Conservation (phyloP, 2,888 invertebrate species). For the Bombyx huttoni region DNA sequence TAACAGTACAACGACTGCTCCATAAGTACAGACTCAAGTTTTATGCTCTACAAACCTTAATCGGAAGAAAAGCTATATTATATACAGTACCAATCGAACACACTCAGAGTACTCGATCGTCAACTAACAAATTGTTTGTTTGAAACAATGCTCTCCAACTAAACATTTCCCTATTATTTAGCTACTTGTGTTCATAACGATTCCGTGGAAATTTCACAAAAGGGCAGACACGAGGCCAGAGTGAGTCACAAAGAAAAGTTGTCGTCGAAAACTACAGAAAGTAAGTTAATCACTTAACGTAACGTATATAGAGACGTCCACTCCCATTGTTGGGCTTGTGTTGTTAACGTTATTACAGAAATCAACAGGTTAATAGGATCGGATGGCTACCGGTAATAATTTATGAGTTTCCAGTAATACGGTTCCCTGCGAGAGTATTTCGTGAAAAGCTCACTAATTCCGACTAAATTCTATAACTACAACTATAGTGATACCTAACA, state of each 20-base stretch:
- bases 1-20: no score
- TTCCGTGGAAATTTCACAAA: no score
- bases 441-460: not conserved
- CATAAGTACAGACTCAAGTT: no score
- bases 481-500: no score
- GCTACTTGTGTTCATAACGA: no score
- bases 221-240: not conserved
- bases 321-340: not conserved
- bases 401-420: not conserved
- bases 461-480: not conserved
- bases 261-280: not conserved
- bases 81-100: no score
- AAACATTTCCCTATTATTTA: no score
- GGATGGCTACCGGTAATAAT: not conserved
- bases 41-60: no score
- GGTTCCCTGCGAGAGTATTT: not conserved
- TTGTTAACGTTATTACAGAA: not conserved
- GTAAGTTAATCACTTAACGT: slow-evolving; percentile 2
- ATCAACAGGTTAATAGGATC: not conserved
- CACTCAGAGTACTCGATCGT: no score
- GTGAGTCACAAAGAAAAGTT: not conserved
- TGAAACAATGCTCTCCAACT: no score
- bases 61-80: no score
- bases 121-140: no score
- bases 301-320: not conserved